Percentiles rank a stretch among this genome's conserved stretches.
Conservation (phyloP, 2,888 invertebrate genomes). For the Caenorhabditis sulstoni region DNA sequence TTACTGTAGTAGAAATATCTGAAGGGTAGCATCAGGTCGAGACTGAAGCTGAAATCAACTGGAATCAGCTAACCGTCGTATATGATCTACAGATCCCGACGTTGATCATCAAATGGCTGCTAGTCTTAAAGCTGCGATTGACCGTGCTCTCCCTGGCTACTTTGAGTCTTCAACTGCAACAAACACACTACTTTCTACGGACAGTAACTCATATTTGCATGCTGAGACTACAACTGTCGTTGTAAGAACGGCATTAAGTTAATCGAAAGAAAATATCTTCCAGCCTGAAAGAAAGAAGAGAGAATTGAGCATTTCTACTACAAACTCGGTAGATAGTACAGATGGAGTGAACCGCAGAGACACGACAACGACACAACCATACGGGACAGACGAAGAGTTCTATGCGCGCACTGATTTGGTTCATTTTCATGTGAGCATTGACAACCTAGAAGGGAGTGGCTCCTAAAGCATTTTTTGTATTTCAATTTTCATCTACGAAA, state of each 20-base stretch:
- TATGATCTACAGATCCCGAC: conserved; percentile 50
- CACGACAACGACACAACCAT: conserved; percentile 55
- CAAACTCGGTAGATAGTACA: neutral
- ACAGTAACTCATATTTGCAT: too few species aligned
- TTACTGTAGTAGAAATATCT: conserved; percentile 33
- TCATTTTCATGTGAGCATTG: conserved; percentile 57
- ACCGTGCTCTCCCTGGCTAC: conserved; percentile 43
- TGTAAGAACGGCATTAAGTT: neutral
- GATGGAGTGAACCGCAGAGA: neutral
- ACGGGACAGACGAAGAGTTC: conserved; percentile 61
- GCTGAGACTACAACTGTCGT: too few species aligned
- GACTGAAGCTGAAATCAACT: neutral
- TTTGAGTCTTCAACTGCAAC: conserved; percentile 3
- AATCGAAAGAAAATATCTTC: neutral
- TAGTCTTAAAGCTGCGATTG: conserved; percentile 51
- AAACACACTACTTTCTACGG: too few species aligned
- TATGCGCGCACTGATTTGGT: conserved; percentile 58
- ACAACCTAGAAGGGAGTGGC: conserved; percentile 40
- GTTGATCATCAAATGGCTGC: conserved; percentile 48
- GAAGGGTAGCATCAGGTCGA: conserved; percentile 19
- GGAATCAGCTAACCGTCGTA: too few species aligned
- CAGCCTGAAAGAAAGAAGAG: conserved; percentile 19
- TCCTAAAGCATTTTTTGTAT: conserved; percentile 1
- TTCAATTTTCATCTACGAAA: too few species aligned
- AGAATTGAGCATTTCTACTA: neutral